Evolutionary conservation across 2,797 vertebrate species (phyloP).

Genomic region (Masticophis lateralis): DNA sequence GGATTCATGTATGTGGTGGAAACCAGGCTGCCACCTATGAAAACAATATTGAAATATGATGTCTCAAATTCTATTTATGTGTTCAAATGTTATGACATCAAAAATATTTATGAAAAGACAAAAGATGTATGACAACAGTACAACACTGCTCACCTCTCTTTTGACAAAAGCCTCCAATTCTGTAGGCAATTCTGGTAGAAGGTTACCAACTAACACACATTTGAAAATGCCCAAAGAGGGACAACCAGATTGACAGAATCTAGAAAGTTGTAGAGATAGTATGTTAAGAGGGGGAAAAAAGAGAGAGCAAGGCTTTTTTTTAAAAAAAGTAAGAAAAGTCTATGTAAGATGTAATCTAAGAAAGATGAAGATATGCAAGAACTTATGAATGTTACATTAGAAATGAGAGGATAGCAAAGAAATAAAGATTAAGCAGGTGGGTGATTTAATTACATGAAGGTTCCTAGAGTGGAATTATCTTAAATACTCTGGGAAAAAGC

Average conservation of each 20-base stretch:
- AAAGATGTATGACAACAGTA: background rate
- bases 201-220: background rate
- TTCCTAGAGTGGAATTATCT: background rate
- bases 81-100: background rate
- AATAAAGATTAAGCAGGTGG: background rate
- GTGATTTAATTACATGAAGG: background rate
- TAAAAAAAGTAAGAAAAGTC: background rate
- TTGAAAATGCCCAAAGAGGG: background rate
- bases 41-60: background rate
- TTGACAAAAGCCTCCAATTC: background rate
- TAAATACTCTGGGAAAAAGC: background rate
- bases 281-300: background rate
- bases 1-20: background rate
- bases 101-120: background rate
- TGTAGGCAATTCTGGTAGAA: background rate
- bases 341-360: background rate
- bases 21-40: background rate
- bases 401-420: background rate
- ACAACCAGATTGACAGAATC: background rate
- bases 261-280: background rate
- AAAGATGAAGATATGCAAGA: background rate
- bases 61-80: background rate
- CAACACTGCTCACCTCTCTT: background rate
- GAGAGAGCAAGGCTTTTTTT: background rate
- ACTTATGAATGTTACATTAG: background rate